Percentiles rank a stretch among this genome's conserved stretches.
Conservation (phyloP, 2,113 vertebrate genomes). For the Calonectris borealis region DNA sequence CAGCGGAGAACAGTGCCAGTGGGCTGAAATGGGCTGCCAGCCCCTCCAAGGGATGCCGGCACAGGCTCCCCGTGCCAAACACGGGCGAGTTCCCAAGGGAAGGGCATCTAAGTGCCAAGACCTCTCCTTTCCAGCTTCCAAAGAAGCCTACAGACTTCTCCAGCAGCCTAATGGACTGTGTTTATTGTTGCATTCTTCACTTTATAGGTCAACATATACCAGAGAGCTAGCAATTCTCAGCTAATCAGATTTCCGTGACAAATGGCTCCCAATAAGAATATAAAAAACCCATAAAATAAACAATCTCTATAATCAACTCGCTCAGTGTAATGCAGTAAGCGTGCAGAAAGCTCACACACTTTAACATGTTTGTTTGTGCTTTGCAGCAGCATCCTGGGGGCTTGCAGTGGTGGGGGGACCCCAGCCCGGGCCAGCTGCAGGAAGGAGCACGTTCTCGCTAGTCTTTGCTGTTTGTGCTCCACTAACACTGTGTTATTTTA, state of each 20-base stretch:
- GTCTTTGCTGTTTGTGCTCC: neutral
- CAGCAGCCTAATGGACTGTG: neutral
- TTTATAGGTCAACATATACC: conserved; percentile 26
- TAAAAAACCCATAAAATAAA: conserved; percentile 6
- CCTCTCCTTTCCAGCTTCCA: neutral
- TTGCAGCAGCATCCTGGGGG: neutral
- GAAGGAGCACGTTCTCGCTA: fast-evolving
- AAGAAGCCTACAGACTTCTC: neutral
- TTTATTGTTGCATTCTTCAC: conserved; percentile 14
- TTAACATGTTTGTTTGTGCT: neutral
- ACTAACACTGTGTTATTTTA: neutral
- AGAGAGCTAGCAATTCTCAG: conserved; percentile 24
- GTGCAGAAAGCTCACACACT: neutral
- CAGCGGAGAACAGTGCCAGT: neutral
- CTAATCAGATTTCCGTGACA: conserved; percentile 13
- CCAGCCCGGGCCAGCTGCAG: neutral
- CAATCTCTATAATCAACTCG: neutral
- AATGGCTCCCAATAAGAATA: conserved; percentile 35
- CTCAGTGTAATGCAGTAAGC: neutral
- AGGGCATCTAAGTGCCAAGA: neutral
- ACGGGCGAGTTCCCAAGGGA: fast-evolving
- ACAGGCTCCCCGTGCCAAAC: neutral
- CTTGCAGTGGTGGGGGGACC: neutral
- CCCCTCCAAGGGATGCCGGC: neutral
- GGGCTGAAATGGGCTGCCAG: neutral